These are phyloP conservation scores for Hesperophylax magnus DNA, from an alignment of 1,140 invertebrate species.

Conservation along the genomic window DNA sequence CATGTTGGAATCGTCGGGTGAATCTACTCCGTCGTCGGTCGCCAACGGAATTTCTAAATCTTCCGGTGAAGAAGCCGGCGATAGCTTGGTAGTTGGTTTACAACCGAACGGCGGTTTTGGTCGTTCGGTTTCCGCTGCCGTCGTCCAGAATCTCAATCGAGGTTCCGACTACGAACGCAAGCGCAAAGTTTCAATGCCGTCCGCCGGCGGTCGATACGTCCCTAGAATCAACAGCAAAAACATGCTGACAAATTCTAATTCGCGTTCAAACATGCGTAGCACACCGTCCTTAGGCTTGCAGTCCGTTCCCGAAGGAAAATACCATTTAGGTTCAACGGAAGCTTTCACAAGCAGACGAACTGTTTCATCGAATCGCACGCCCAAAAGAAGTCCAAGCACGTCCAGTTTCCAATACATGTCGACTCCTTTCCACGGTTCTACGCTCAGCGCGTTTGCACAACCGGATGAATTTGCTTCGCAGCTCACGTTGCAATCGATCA, in stretches of 20 bases:
- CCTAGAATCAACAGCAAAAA: conserved; percentile 59
- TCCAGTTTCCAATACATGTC: conserved; percentile 88
- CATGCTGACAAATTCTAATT: conserved; percentile 44
- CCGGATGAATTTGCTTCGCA: conserved; percentile 84
- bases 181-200: conserved; percentile 65
- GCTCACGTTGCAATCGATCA: conserved; percentile 79
- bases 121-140: conserved; percentile 70
- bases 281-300: conserved; percentile 59
- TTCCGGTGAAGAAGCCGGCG: neutral
- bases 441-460: conserved; percentile 80
- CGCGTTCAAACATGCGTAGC: conserved; percentile 47
- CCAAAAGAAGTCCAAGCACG: conserved; percentile 79
- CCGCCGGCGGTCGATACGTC: conserved; percentile 46
- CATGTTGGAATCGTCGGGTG: conserved; percentile 24
- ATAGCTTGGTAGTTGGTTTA: neutral
- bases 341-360: conserved; percentile 59
- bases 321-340: conserved; percentile 45
- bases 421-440: conserved; percentile 87
- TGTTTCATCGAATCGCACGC: conserved; percentile 63
- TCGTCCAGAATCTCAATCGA: conserved; percentile 61
- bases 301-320: conserved; percentile 56
- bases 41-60: conserved; percentile 20
- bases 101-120: conserved; percentile 62
- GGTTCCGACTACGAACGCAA: conserved; percentile 59
- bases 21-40: conserved; percentile 44